These are phyloP conservation scores for Agonopterix heracliana DNA, from an alignment of 2,888 invertebrate species.

Conservation along the genomic window DNA sequence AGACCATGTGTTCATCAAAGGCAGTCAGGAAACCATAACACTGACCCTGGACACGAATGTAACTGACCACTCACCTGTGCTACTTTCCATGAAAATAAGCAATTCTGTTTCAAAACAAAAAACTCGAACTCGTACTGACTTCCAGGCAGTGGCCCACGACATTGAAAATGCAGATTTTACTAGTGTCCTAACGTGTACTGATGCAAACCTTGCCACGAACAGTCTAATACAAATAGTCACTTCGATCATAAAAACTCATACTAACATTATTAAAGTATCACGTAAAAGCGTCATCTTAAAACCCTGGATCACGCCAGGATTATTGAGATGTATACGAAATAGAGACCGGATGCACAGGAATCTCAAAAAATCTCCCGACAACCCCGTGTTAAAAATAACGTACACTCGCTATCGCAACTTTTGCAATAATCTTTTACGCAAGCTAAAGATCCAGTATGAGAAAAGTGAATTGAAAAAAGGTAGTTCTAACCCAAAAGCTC, in stretches of 20 bases:
- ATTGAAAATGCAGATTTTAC: neutral
- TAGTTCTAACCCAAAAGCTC: neutral
- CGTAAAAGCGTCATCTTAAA: neutral
- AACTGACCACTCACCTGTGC: neutral
- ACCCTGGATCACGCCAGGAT: too few species aligned
- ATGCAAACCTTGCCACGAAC: neutral
- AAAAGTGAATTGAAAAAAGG: neutral
- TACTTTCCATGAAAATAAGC: neutral
- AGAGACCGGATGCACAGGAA: neutral
- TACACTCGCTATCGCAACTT: neutral
- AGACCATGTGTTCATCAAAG: neutral
- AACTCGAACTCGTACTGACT: neutral
- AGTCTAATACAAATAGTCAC: neutral
- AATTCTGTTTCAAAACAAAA: neutral
- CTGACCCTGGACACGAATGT: neutral
- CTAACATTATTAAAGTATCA: neutral
- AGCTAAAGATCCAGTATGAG: neutral
- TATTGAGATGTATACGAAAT: neutral
- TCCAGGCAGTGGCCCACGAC: neutral
- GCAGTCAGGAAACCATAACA: neutral
- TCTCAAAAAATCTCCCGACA: neutral
- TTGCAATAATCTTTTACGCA: neutral
- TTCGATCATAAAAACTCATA: neutral
- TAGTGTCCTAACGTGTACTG: neutral
- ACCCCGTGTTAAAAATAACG: neutral